Percentiles rank a stretch among this genome's conserved stretches.
Evolutionary conservation across 2,113 vertebrate species (phyloP).

Genomic region (Cepphus grylle): DNA sequence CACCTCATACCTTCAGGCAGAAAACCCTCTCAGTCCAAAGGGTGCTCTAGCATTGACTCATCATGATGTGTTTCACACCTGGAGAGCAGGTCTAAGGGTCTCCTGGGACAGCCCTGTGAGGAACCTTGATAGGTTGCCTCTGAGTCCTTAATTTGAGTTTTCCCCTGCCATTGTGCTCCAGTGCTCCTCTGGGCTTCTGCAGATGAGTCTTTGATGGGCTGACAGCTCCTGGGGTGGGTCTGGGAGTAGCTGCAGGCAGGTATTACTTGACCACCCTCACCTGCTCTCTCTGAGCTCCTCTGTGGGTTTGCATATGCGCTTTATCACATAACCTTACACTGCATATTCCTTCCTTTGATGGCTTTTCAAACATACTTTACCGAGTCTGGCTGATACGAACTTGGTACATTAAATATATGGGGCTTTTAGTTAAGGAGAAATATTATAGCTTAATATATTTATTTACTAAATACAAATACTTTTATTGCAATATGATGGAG

Average conservation of each 20-base stretch:
- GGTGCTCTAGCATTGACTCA: background rate
- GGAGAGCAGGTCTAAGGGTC: background rate
- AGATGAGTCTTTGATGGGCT: background rate
- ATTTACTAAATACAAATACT: background rate
- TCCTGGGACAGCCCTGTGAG: background rate
- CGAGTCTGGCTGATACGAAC: background rate
- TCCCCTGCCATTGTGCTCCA: background rate
- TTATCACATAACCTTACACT: background rate
- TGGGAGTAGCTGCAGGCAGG: background rate
- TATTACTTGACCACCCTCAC: background rate
- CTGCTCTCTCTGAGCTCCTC: background rate
- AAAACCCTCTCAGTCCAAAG: background rate
- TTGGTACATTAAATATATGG: background rate
- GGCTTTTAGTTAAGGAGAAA: background rate
- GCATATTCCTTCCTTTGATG: background rate
- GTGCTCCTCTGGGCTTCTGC: background rate
- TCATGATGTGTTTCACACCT: background rate
- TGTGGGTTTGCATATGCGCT: background rate
- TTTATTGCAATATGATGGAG: background rate
- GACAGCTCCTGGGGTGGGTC: background rate
- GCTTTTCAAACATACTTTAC: background rate
- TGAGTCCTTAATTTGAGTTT: background rate
- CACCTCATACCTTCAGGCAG: fast-evolving
- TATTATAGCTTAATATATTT: background rate
- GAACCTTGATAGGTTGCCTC: fast-evolving